A percentile compares a stretch with the other conserved stretches of the same genome.
phyloP scores from a whole-genome alignment of 2,113 vertebrate species.

The Cathartes aura region DNA sequence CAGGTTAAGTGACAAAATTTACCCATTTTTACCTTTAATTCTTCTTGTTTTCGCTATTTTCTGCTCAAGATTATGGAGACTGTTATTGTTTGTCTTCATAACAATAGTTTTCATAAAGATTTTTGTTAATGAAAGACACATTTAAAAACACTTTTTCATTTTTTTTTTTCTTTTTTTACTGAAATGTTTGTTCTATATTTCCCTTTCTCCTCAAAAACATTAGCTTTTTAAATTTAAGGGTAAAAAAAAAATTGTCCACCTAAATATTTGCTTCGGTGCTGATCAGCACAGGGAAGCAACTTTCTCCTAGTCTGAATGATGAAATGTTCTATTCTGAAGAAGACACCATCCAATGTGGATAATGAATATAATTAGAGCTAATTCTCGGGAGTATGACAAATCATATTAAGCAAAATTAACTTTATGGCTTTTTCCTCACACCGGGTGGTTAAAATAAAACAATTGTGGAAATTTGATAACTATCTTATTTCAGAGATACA shows the following conservation, averaged over 20 bases:
- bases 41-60: neutral
- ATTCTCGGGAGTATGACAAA: conserved; percentile 34
- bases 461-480: neutral
- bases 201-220: neutral
- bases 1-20: neutral
- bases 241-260: neutral
- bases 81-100: neutral
- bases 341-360: neutral
- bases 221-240: neutral
- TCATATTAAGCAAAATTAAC: conserved; percentile 44
- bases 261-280: neutral
- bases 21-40: neutral
- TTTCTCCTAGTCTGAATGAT: neutral
- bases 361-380: conserved; percentile 49
- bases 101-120: neutral
- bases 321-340: conserved; percentile 5
- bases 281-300: neutral
- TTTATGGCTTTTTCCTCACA: neutral
- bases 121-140: neutral
- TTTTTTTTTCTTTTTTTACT: neutral
- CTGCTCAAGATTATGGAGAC: neutral
- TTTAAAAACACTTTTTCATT: neutral
- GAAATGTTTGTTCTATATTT: neutral
- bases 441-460: neutral
- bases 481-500: neutral